Conservation (phyloP, 2,888 invertebrate species). For the Andrena flavipes region DNA sequence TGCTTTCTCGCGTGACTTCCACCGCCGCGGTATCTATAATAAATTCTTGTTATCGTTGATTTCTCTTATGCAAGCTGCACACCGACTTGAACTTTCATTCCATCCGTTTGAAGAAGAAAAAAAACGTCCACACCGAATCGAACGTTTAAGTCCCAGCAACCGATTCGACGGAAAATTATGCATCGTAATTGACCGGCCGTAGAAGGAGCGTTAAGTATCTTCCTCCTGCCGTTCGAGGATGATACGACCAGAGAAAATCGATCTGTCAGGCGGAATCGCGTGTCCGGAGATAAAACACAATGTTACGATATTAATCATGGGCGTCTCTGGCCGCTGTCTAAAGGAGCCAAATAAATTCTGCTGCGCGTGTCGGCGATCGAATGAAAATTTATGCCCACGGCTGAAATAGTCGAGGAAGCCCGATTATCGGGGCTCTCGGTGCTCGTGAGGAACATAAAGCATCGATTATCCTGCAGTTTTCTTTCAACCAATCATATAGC, state of each 20-base stretch:
- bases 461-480: slow-evolving; percentile 31
- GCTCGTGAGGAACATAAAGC: slow-evolving; percentile 21
- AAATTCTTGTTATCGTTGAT: slow-evolving; percentile 26
- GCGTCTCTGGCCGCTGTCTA: background rate
- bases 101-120: background rate
- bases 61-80: slow-evolving; percentile 17
- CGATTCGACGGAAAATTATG: background rate
- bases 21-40: background rate
- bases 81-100: slow-evolving; percentile 21
- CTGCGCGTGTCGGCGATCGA: slow-evolving; percentile 1
- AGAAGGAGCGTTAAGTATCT: background rate
- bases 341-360: slow-evolving; percentile 11
- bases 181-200: background rate
- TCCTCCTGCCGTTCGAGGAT: background rate
- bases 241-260: background rate
- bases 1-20: slow-evolving; percentile 24
- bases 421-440: slow-evolving; percentile 35
- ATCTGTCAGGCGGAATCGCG: background rate
- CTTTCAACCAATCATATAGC: slow-evolving; percentile 11
- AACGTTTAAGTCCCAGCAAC: slow-evolving; percentile 5
- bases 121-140: background rate
- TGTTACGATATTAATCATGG: slow-evolving; percentile 25
- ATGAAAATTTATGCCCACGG: slow-evolving; percentile 23
- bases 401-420: slow-evolving; percentile 26
- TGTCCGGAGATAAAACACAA: slow-evolving; percentile 13